Percentiles rank a stretch among this genome's conserved stretches.
Evolutionary conservation across 1,140 invertebrate species (phyloP).

Genomic region (Solenopsis fugax): DNA sequence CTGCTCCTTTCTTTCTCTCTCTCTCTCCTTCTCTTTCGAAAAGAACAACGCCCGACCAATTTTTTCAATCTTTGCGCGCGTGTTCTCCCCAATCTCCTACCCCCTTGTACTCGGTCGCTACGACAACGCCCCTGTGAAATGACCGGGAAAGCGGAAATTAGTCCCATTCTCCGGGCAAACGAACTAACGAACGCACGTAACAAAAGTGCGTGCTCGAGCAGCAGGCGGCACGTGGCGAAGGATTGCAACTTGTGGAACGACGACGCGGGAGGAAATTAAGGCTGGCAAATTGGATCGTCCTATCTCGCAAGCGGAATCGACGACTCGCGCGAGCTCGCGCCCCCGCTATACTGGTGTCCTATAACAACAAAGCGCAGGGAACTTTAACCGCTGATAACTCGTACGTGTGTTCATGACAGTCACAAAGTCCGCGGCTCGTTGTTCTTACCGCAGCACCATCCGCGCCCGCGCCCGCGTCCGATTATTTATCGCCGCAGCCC

Average conservation of each 20-base stretch:
- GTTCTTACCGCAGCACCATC: slow-evolving; percentile 50
- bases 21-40: background rate
- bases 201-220: slow-evolving; percentile 42
- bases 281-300: background rate
- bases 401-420: slow-evolving; percentile 45
- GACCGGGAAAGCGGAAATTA: slow-evolving; percentile 16
- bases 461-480: background rate
- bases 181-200: slow-evolving; percentile 14
- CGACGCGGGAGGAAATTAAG: slow-evolving; percentile 13
- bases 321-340: background rate
- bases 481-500: slow-evolving; percentile 45
- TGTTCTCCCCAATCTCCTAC: slow-evolving; percentile 15
- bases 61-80: slow-evolving; percentile 56
- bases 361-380: background rate
- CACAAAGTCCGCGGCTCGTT: slow-evolving; percentile 6
- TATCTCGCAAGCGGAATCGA: background rate
- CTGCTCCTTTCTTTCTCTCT: background rate
- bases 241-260: slow-evolving; percentile 10
- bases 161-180: slow-evolving; percentile 14
- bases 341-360: background rate
- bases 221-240: background rate
- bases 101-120: background rate
- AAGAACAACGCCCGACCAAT: slow-evolving; percentile 17
- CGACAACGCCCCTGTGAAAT: slow-evolving; percentile 23
- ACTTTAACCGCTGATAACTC: slow-evolving; percentile 40